Conservation (phyloP, 2,888 invertebrate genomes). For the Euclidia mi region DNA sequence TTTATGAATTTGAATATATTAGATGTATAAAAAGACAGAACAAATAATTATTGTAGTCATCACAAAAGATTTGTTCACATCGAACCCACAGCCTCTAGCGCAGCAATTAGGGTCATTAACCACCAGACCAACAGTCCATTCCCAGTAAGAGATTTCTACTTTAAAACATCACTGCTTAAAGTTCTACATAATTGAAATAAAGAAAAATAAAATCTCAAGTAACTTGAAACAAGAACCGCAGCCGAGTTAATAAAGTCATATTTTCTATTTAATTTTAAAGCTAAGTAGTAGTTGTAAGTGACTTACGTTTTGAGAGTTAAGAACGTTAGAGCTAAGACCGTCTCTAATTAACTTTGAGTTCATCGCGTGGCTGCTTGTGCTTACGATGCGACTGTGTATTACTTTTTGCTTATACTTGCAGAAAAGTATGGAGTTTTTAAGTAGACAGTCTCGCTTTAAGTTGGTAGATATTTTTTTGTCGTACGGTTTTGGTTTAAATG, state of each 20-base stretch:
- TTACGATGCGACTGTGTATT: conserved; percentile 25
- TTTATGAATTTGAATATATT: too few species aligned
- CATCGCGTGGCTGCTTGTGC: conserved; percentile 20
- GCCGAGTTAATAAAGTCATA: neutral
- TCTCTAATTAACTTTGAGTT: conserved; percentile 44
- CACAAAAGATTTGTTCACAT: too few species aligned
- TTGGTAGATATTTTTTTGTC: too few species aligned
- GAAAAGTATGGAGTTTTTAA: conserved; percentile 15
- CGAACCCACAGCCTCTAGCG: too few species aligned
- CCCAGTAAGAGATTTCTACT: too few species aligned
- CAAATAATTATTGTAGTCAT: too few species aligned
- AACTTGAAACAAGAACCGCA: neutral
- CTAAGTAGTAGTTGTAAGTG: conserved; percentile 3
- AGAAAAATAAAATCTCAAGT: neutral
- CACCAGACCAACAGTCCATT: too few species aligned
- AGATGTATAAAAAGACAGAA: too few species aligned
- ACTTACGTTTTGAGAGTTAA: conserved; percentile 25
- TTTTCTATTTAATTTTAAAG: neutral
- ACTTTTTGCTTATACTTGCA: conserved; percentile 13
- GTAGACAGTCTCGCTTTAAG: neutral
- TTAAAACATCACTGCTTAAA: too few species aligned
- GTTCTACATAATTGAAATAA: too few species aligned
- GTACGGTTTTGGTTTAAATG: too few species aligned
- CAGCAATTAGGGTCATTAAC: too few species aligned
- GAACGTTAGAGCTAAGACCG: conserved; percentile 28